Conservation (phyloP, 2,888 invertebrate genomes). For the Argyresthia albistria region DNA sequence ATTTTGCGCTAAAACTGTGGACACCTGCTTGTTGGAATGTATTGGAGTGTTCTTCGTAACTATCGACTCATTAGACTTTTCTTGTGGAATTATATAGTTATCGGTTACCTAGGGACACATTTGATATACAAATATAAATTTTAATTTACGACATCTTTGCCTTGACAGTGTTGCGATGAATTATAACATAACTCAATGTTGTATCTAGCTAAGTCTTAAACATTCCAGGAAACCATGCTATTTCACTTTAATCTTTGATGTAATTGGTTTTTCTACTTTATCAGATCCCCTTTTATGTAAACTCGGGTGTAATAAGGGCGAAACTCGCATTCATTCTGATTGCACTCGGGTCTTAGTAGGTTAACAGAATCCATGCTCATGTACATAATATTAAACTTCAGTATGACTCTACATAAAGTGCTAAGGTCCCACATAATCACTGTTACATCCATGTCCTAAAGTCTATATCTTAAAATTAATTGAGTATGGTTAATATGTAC, state of each 20-base stretch:
- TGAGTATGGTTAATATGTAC: neutral
- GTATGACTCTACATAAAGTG: constrained; percentile 5
- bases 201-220: constrained; percentile 60
- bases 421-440: neutral
- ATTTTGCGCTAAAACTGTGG: constrained; percentile 44
- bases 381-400: constrained; percentile 26
- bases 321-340: too few relatives aligned
- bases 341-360: too few relatives aligned
- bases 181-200: constrained; percentile 25
- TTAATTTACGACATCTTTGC: constrained; percentile 9
- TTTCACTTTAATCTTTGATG: neutral
- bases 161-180: constrained; percentile 8
- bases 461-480: neutral
- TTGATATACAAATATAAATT: constrained; percentile 14
- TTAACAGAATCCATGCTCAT: constrained; percentile 21
- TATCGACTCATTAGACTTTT: constrained; percentile 33
- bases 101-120: constrained; percentile 47
- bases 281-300: too few relatives aligned
- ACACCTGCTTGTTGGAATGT: constrained; percentile 25
- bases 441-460: too few relatives aligned
- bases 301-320: too few relatives aligned
- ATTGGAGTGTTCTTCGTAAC: constrained; percentile 40
- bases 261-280: constrained; percentile 7
- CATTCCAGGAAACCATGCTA: constrained; percentile 48
- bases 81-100: constrained; percentile 33